Percentiles rank a stretch among this genome's conserved stretches.
Evolutionary conservation across 2,888 invertebrate genomes (phyloP).

Genomic region (Rhopalosiphum nymphaeae): DNA sequence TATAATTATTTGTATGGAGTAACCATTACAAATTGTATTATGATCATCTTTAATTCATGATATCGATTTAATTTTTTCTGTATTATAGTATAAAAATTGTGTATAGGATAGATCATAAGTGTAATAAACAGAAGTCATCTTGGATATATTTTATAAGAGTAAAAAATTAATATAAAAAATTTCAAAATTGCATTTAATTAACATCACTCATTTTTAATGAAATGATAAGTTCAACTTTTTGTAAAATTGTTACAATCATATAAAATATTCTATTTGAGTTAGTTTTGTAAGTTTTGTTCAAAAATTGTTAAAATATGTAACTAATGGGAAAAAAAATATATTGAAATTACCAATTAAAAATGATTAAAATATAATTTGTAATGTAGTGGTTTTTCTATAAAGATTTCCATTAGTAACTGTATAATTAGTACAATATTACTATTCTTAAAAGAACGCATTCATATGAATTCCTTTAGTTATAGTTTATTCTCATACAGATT

Average conservation of each 20-base stretch:
- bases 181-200: background rate
- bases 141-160: background rate
- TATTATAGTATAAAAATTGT: too few species aligned
- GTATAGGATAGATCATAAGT: too few species aligned
- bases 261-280: too few species aligned
- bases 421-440: background rate
- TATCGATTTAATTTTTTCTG: too few species aligned
- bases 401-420: background rate
- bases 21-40: too few species aligned
- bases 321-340: background rate
- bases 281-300: background rate
- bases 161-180: background rate
- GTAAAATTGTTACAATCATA: too few species aligned
- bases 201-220: background rate
- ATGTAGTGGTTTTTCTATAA: background rate
- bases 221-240: background rate
- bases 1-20: too few species aligned
- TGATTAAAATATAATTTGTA: background rate
- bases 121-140: background rate
- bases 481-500: background rate
- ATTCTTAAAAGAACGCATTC: background rate
- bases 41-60: too few species aligned
- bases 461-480: background rate
- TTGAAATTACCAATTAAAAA: background rate
- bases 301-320: background rate